phyloP scores from a whole-genome alignment of 23 tunicate genomes.

The Styela clava region DNA sequence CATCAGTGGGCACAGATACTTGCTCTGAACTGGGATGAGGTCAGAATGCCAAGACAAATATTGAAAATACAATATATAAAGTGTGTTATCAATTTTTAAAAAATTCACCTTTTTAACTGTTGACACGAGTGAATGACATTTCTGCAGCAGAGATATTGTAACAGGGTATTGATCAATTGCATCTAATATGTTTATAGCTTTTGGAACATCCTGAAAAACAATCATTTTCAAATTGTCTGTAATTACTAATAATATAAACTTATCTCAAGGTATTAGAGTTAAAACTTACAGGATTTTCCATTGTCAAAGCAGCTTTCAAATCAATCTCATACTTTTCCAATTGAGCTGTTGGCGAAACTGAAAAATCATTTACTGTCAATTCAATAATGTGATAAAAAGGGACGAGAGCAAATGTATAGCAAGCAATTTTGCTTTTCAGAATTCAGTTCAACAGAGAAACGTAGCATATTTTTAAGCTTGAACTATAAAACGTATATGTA shows the following conservation, averaged over 20 bases:
- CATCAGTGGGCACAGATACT: too few species aligned
- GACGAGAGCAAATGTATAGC: too few species aligned
- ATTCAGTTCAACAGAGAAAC: too few species aligned
- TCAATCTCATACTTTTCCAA: constrained; percentile 67
- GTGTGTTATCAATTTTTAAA: too few species aligned
- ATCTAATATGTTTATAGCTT: constrained; percentile 63
- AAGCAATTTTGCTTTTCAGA: too few species aligned
- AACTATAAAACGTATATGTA: too few species aligned
- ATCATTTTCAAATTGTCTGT: background rate
- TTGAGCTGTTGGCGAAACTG: constrained; percentile 40
- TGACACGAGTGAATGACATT: constrained; percentile 69
- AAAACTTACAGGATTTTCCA: constrained; percentile 69
- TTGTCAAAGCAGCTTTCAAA: constrained; percentile 67
- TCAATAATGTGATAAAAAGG: too few species aligned
- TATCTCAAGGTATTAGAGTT: too few species aligned
- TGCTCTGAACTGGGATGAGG: too few species aligned
- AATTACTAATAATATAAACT: background rate
- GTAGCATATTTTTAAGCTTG: too few species aligned
- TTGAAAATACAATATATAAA: too few species aligned
- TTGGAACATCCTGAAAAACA: constrained; percentile 39
- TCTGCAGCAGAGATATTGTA: constrained; percentile 52
- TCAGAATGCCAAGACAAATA: too few species aligned
- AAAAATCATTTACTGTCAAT: background rate
- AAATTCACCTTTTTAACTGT: constrained; percentile 81
- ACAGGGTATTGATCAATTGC: constrained; percentile 62